Percentiles rank a stretch among this genome's conserved stretches.
phyloP scores from a whole-genome alignment of 2,113 vertebrate species.

The Ciconia maguari region DNA sequence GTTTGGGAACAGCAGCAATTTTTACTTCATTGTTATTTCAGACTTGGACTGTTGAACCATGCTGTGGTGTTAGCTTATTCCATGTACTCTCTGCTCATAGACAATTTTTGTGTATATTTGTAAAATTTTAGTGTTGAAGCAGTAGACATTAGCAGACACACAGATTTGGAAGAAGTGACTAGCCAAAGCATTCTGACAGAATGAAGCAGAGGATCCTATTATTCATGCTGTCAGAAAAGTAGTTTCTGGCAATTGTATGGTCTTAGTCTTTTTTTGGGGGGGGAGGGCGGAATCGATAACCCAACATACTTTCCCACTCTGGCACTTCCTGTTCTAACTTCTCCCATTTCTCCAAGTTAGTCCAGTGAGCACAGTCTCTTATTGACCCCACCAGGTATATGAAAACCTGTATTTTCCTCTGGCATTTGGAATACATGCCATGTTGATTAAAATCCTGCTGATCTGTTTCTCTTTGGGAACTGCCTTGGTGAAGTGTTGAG shows the following conservation, averaged over 20 bases:
- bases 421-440: neutral
- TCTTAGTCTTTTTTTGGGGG: neutral
- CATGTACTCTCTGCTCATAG: neutral
- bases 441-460: neutral
- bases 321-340: neutral
- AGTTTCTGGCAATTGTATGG: neutral
- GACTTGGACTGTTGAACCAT: neutral
- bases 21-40: neutral
- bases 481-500: neutral
- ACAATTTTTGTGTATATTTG: neutral
- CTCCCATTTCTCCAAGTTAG: neutral
- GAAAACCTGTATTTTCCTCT: neutral
- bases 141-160: neutral
- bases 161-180: neutral
- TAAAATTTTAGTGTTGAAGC: neutral
- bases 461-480: neutral
- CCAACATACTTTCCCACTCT: neutral
- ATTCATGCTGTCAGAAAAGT: neutral
- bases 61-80: neutral
- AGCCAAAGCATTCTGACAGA: neutral
- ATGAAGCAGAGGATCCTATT: neutral
- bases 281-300: neutral
- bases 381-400: neutral
- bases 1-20: neutral
- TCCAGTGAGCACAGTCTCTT: neutral